These are phyloP conservation scores for Leptogaster cylindrica DNA, from an alignment of 2,888 invertebrate species.

Conservation along the genomic window DNA sequence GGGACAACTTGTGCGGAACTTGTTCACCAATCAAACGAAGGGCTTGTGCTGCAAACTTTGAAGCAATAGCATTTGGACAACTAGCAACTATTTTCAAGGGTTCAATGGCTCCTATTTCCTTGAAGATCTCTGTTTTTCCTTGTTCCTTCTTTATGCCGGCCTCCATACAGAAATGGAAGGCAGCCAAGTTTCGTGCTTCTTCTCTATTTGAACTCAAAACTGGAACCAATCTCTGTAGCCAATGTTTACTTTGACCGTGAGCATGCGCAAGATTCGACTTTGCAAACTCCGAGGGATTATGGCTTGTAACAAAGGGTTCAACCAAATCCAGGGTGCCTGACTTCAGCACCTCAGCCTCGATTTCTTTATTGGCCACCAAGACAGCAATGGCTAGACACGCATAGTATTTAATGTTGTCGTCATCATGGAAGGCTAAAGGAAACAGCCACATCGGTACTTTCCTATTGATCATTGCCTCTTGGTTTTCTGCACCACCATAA, in stretches of 20 bases:
- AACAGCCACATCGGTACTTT: conserved; percentile 97
- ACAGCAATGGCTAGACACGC: conserved; percentile 97
- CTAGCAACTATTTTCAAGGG: conserved; percentile 95
- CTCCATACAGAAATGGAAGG: conserved; percentile 99
- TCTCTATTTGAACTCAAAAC: conserved; percentile 93
- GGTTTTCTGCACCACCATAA: conserved; percentile 96
- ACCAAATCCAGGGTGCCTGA: conserved; percentile 97
- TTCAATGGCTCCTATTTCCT: conserved; percentile 93
- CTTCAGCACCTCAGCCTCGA: conserved; percentile 93
- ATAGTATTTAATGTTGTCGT: conserved; percentile 97
- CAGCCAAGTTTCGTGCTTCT: conserved; percentile 94
- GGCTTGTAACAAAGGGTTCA: conserved; percentile 93
- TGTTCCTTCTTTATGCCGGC: conserved; percentile 96
- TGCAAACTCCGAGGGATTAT: conserved; percentile 95
- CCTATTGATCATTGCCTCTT: conserved; percentile 94
- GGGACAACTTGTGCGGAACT: conserved; percentile 96
- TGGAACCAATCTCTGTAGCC: conserved; percentile 91
- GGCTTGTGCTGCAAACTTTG: conserved; percentile 94
- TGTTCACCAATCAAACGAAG: conserved; percentile 92
- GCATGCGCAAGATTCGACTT: conserved; percentile 89
- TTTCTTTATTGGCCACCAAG: conserved; percentile 95
- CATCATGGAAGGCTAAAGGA: conserved; percentile 93
- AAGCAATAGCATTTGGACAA: conserved; percentile 96
- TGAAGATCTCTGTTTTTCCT: conserved; percentile 88
- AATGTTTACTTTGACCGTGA: conserved; percentile 94